Evolutionary conservation across 2,113 vertebrate genomes (phyloP).

Genomic region (Scolopax mira): DNA sequence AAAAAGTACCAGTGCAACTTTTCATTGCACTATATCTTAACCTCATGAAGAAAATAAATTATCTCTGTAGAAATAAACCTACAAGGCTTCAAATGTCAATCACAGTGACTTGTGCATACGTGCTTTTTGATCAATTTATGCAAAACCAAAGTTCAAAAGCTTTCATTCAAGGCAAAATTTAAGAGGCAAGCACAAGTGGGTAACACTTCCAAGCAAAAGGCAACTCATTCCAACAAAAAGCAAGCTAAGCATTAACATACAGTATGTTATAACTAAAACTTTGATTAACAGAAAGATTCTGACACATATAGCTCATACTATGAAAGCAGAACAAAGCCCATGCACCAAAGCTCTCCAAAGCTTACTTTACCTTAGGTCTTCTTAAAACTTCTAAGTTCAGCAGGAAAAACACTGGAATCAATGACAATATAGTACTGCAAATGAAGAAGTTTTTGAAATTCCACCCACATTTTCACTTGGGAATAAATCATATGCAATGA

Average conservation of each 20-base stretch:
- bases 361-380: neutral
- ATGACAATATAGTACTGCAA: neutral
- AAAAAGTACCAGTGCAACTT: neutral
- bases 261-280: neutral
- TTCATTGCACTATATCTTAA: neutral
- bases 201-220: neutral
- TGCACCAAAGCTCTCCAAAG: neutral
- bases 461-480: neutral
- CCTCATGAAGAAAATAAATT: neutral
- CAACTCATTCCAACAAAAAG: neutral
- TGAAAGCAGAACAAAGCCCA: neutral
- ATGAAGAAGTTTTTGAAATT: neutral
- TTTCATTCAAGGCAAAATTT: neutral
- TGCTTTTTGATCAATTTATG: neutral
- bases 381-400: neutral
- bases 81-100: neutral
- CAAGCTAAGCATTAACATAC: neutral
- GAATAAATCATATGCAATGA: neutral
- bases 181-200: neutral
- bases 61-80: neutral
- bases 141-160: neutral
- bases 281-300: neutral
- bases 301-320: neutral
- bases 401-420: neutral
- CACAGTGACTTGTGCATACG: neutral